A percentile compares a stretch with the other conserved stretches of the same genome.
Evolutionary conservation across 2,113 vertebrate species (phyloP).

Genomic region (Microtus ochrogaster): DNA sequence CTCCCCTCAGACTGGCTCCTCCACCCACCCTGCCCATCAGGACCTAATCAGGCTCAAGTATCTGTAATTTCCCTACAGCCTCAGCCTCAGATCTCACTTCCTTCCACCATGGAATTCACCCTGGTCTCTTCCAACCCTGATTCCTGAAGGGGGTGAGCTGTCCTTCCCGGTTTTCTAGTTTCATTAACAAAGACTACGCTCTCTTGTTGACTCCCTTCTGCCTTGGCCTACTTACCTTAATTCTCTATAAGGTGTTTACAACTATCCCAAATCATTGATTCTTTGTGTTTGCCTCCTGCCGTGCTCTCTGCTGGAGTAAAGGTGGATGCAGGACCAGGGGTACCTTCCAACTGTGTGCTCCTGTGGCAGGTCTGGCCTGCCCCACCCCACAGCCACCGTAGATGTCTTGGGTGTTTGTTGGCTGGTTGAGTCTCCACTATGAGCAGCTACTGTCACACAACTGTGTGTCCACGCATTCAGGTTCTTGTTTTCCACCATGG

Average conservation of each 20-base stretch:
- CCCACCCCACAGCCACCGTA: accelerated
- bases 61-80: too few relatives aligned
- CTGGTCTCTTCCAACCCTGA: neutral
- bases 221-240: neutral
- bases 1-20: neutral
- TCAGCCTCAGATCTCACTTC: neutral
- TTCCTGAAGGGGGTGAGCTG: neutral
- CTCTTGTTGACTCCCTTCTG: too few relatives aligned
- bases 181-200: neutral
- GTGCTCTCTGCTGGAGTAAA: neutral
- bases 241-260: neutral
- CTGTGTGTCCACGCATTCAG: neutral
- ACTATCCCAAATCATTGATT: neutral
- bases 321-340: too few relatives aligned
- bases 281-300: neutral
- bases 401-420: accelerated
- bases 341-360: neutral
- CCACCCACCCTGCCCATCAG: neutral
- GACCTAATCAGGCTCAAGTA: too few relatives aligned
- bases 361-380: neutral
- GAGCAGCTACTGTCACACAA: neutral
- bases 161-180: neutral
- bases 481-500: neutral
- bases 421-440: neutral
- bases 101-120: too few relatives aligned